A percentile compares a stretch with the other conserved stretches of the same genome.
phyloP scores from a whole-genome alignment of 2,797 vertebrate genomes.

The Hemitrygon akajei region DNA sequence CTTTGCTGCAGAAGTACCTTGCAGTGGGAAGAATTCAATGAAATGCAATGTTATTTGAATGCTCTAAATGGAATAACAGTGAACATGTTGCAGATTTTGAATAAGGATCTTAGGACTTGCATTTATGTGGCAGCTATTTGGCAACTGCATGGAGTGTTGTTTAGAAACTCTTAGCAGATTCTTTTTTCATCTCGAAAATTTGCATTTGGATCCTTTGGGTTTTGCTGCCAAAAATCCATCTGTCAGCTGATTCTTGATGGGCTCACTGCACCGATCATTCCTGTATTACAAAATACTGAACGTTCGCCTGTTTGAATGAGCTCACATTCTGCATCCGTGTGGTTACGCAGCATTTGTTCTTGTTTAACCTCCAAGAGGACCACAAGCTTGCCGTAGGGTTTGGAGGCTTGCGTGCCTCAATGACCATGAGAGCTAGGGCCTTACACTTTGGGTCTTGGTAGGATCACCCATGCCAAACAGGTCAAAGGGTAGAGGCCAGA shows the following conservation, averaged over 20 bases:
- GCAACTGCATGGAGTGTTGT: neutral
- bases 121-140: neutral
- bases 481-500: too few species aligned
- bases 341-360: neutral
- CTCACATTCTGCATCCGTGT: neutral
- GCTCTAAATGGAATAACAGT: neutral
- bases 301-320: neutral
- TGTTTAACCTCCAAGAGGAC: neutral
- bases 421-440: too few species aligned
- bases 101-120: neutral
- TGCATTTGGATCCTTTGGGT: neutral
- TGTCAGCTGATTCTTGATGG: neutral
- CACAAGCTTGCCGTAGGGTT: too few species aligned
- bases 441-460: too few species aligned
- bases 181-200: neutral
- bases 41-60: neutral
- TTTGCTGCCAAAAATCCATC: neutral
- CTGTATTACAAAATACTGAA: neutral
- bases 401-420: too few species aligned
- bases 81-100: neutral
- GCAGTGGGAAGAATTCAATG: neutral
- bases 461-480: too few species aligned
- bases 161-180: neutral
- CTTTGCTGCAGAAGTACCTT: neutral
- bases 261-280: neutral